Evolutionary conservation across 2,888 invertebrate genomes (phyloP), one percentile per base, ranked within the genome.

Genomic region (Myathropa florea): DNA sequence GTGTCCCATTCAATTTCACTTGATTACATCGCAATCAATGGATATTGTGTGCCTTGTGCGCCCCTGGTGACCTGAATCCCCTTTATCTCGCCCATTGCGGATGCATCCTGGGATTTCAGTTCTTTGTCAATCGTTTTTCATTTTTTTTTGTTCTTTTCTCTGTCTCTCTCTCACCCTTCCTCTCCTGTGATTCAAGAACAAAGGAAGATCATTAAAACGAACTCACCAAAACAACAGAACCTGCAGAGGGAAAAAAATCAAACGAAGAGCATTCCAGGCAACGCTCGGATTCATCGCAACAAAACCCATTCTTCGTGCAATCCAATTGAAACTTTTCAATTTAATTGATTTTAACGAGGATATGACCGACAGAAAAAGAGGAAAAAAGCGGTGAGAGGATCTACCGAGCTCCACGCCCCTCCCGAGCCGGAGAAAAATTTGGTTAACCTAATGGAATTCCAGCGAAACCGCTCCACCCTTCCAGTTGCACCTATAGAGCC

Each of bases 1-100:
- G 60, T 36, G 65, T 21, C 39, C 73, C 77, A 82, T 85, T 82
- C 73, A 80, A 80, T 80, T 80, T 80, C 77, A 86, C 72, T 86
- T 82, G 82, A 82, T 82, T 82, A 86, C 82, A 86, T 86, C 70
- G 85, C 82, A 86, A 86, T 86, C 85, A 82, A 86, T 86, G 85
- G 85, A 70, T 78, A 86, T 86, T 86, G 82, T 82, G 55, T 36
- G 67, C 65, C 84, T 71, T 59, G 67, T 60, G 73, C 53, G 59
- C 68, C 64, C 70, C n/a, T 7, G 81, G 59, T 86, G 78, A 82
- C 77, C 78, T 82, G 82, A 82, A 78, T 86, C 65, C 59, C 55
- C 73, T 67, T 80, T 57, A 73, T 73, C 68, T 18, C 46, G n/a
- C 23, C 30, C 33, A 28, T 55, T 14, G 9, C 39, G 65, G 64